phyloP scores from a whole-genome alignment of 2,888 invertebrate genomes.

The Buathra laborator region DNA sequence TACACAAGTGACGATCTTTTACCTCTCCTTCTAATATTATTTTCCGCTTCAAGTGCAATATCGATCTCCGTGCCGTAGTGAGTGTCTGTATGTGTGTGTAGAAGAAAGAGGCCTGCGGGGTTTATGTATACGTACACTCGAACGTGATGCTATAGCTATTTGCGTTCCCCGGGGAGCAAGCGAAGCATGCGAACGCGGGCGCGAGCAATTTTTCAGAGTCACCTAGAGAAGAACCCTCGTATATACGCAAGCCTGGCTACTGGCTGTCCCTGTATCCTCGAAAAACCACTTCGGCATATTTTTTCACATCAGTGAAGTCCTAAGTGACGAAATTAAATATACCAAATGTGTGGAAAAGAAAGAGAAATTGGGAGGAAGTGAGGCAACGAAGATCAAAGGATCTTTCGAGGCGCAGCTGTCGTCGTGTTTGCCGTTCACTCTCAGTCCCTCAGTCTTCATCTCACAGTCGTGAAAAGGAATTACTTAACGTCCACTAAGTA shows the following conservation, averaged over 20 bases:
- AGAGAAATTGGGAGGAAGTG: constrained; percentile 54
- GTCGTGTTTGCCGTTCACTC: constrained; percentile 43
- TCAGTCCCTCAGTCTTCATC: constrained; percentile 39
- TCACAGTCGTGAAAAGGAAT: constrained; percentile 45
- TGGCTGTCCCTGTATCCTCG: background rate
- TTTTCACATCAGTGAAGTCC: constrained; percentile 40
- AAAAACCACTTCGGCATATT: constrained; percentile 32
- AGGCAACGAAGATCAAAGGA: constrained; percentile 63
- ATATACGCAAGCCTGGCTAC: background rate
- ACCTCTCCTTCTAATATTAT: constrained; percentile 66
- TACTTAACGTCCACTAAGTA: constrained; percentile 58
- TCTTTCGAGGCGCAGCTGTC: constrained; percentile 60
- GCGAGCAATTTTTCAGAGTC: constrained; percentile 51
- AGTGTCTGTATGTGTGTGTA: constrained; percentile 1
- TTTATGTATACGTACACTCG: constrained; percentile 34
- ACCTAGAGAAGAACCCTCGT: constrained; percentile 11
- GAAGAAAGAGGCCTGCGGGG: constrained; percentile 53
- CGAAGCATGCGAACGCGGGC: constrained; percentile 30
- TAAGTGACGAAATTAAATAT: constrained; percentile 62
- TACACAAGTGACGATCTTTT: constrained; percentile 52
- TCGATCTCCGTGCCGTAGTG: constrained; percentile 58
- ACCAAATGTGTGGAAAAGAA: constrained; percentile 53
- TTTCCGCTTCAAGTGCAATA: constrained; percentile 70
- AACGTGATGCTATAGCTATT: constrained; percentile 50
- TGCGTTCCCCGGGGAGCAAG: constrained; percentile 45